Percentiles rank a stretch among this genome's conserved stretches.
These are phyloP conservation scores for Thelaira solivaga DNA, from an alignment of 2,888 invertebrate species.

Conservation along the genomic window DNA sequence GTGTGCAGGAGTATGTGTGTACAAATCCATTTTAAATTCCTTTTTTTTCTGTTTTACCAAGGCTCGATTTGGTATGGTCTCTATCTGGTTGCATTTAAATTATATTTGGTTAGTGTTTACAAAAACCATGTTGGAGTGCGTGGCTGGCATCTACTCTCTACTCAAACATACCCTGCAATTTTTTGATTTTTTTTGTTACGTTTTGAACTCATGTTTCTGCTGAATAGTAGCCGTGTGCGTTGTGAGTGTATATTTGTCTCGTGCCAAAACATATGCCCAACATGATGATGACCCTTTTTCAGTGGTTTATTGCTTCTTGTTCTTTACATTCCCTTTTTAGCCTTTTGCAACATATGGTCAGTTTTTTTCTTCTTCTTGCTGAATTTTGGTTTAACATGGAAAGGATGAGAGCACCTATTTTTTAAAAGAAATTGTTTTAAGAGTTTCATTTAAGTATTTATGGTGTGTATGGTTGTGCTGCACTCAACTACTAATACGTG, in stretches of 20 bases:
- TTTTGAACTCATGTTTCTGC: not conserved
- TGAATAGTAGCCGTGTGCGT: not conserved
- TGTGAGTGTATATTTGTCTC: not conserved
- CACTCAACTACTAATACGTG: too few species aligned
- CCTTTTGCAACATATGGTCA: conserved; percentile 55
- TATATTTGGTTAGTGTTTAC: conserved; percentile 44
- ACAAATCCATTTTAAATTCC: not conserved
- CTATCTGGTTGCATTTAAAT: conserved; percentile 52
- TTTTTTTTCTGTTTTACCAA: conserved; percentile 15
- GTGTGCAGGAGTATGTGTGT: not conserved
- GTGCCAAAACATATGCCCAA: conserved; percentile 51
- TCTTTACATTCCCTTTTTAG: conserved; percentile 6
- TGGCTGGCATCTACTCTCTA: not conserved
- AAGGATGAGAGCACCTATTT: not conserved
- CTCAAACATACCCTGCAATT: too few species aligned
- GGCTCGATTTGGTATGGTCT: conserved; percentile 41
- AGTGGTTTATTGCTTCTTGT: conserved; percentile 7
- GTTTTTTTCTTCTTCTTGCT: conserved; percentile 40
- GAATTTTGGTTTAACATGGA: conserved; percentile 42
- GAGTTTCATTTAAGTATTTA: conserved; percentile 32
- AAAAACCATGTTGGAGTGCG: conserved; percentile 14
- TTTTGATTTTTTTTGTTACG: conserved; percentile 8
- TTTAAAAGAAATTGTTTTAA: conserved; percentile 4
- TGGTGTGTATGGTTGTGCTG: conserved; percentile 5
- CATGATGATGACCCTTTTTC: conserved; percentile 48